phyloP scores from a whole-genome alignment of 2,888 invertebrate genomes.

The Ischnus inquisitorius region DNA sequence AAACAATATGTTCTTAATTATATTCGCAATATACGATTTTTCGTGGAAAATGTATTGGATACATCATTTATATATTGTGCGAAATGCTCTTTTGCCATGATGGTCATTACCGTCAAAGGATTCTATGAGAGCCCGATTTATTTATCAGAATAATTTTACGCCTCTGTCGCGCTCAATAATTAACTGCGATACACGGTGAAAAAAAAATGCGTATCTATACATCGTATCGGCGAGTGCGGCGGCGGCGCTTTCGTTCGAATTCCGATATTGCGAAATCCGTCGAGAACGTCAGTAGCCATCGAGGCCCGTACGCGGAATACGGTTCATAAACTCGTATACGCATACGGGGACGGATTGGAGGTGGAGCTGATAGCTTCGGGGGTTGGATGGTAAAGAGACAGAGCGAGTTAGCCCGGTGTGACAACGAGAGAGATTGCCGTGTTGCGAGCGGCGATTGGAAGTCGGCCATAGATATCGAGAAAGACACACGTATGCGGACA shows the following conservation, averaged over 20 bases:
- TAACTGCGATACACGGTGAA: no score
- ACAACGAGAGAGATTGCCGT: slow-evolving; percentile 62
- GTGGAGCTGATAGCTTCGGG: slow-evolving; percentile 32
- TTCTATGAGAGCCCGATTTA: no score
- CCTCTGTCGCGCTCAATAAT: no score
- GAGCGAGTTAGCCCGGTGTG: slow-evolving; percentile 43
- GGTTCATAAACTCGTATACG: slow-evolving; percentile 39
- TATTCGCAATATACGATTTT: no score
- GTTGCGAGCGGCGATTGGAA: slow-evolving; percentile 49
- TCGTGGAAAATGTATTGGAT: no score
- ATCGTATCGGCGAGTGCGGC: neutral
- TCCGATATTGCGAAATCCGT: slow-evolving; percentile 76
- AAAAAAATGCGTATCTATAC: neutral
- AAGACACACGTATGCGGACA: slow-evolving; percentile 44
- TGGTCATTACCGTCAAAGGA: no score
- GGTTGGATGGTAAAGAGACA: slow-evolving; percentile 51
- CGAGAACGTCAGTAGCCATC: slow-evolving; percentile 70
- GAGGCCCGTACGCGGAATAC: slow-evolving; percentile 5
- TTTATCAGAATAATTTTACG: no score
- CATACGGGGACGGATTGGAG: slow-evolving; percentile 41
- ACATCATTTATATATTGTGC: no score
- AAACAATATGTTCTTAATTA: no score
- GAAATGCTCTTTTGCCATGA: no score
- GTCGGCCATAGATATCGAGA: slow-evolving; percentile 52
- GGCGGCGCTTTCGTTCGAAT: slow-evolving; percentile 49